phyloP scores from a whole-genome alignment of 2,888 invertebrate species.

The Calameuta filiformis region DNA sequence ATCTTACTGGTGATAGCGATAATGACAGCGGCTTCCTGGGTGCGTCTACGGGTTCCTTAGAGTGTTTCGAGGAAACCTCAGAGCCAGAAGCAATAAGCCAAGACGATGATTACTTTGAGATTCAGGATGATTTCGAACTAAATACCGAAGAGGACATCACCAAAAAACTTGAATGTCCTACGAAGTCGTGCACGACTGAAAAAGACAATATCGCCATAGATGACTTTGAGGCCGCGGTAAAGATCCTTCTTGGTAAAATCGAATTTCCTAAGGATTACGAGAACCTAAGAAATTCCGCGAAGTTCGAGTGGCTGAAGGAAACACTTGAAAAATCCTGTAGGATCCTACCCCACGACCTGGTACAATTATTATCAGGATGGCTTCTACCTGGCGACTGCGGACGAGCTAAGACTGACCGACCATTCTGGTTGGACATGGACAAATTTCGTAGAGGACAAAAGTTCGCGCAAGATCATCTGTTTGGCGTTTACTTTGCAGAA shows the following conservation, averaged over 20 bases:
- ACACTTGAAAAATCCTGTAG: neutral
- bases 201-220: neutral
- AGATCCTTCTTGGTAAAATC: neutral
- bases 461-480: slow-evolving; percentile 63
- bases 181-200: neutral
- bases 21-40: slow-evolving; percentile 6
- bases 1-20: neutral
- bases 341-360: slow-evolving; percentile 25
- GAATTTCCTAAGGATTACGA: slow-evolving; percentile 24
- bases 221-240: neutral
- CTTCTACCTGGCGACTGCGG: slow-evolving; percentile 41
- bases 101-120: neutral
- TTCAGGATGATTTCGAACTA: neutral
- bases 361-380: slow-evolving; percentile 13
- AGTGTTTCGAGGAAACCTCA: neutral
- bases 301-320: slow-evolving; percentile 19
- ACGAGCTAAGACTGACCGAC: slow-evolving; percentile 41
- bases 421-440: slow-evolving; percentile 65
- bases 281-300: slow-evolving; percentile 18
- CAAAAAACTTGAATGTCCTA: neutral
- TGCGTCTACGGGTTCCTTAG: neutral
- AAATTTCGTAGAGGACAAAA: slow-evolving; percentile 65
- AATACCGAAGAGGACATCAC: neutral
- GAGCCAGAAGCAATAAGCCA: neutral
- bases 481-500: slow-evolving; percentile 58